Conservation (phyloP, 2,113 vertebrate genomes). For the Nibea coibor region DNA sequence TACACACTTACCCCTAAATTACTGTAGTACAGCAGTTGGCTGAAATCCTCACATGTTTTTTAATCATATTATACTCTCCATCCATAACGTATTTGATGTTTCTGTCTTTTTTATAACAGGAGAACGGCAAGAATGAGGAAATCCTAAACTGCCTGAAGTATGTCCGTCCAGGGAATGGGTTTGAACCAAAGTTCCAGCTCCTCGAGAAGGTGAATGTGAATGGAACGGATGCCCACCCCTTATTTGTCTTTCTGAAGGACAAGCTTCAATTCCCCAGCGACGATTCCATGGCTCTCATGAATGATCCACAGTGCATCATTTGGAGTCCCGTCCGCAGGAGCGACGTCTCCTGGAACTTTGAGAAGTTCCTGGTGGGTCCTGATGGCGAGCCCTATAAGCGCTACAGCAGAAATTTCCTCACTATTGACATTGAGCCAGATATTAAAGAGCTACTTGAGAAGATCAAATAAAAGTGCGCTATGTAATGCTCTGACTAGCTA, state of each 20-base stretch:
- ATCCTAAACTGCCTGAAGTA: slow-evolving; percentile 88
- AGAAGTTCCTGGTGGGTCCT: slow-evolving; percentile 90
- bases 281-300: slow-evolving; percentile 86
- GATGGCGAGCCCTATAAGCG: slow-evolving; percentile 90
- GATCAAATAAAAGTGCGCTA: slow-evolving; percentile 55
- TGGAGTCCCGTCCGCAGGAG: slow-evolving; percentile 91
- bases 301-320: slow-evolving; percentile 88
- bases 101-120: slow-evolving; percentile 78
- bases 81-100: neutral
- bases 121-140: slow-evolving; percentile 91
- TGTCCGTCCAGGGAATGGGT: slow-evolving; percentile 90
- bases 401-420: slow-evolving; percentile 90
- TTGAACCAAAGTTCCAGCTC: slow-evolving; percentile 90
- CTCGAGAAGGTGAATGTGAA: slow-evolving; percentile 95
- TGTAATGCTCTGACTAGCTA: neutral
- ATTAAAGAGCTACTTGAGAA: slow-evolving; percentile 87
- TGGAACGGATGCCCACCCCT: slow-evolving; percentile 88
- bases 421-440: slow-evolving; percentile 89
- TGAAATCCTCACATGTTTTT: neutral
- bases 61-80: neutral
- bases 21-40: neutral
- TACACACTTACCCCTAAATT: no score
- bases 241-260: slow-evolving; percentile 89
- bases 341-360: slow-evolving; percentile 94
- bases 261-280: slow-evolving; percentile 87